These are phyloP conservation scores for Aramus guarauna DNA, from an alignment of 2,113 vertebrate genomes.

Conservation along the genomic window DNA sequence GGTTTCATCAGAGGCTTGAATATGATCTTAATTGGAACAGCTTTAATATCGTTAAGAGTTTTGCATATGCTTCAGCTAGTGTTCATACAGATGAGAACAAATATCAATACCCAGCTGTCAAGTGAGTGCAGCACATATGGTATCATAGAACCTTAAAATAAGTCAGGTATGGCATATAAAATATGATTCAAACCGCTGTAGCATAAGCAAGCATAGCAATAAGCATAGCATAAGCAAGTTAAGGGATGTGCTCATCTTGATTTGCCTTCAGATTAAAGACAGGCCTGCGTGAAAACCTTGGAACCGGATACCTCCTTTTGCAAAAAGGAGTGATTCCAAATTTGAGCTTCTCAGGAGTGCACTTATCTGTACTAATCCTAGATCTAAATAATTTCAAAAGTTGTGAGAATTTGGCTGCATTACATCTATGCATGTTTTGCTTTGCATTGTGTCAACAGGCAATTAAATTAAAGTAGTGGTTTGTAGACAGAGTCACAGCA, in stretches of 20 bases:
- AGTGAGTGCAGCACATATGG: conserved; percentile 60
- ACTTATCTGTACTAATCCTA: not conserved
- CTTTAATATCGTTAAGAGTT: conserved; percentile 70
- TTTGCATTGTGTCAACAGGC: not conserved
- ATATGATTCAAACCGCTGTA: conserved; percentile 30
- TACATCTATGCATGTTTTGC: not conserved
- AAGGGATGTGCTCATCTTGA: conserved; percentile 48
- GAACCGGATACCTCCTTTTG: not conserved
- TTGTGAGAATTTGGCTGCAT: not conserved
- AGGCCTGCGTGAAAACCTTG: not conserved
- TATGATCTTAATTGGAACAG: conserved; percentile 65
- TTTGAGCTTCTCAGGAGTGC: not conserved
- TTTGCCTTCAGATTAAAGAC: conserved; percentile 5
- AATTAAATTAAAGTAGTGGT: not conserved
- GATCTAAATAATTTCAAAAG: not conserved
- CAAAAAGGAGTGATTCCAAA: not conserved
- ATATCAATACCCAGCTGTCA: conserved; percentile 73
- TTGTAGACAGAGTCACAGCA: not conserved
- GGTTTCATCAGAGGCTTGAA: conserved; percentile 55
- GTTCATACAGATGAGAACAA: conserved; percentile 69
- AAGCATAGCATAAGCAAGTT: not conserved
- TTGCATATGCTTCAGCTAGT: conserved; percentile 70
- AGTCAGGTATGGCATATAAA: conserved; percentile 55
- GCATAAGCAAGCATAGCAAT: too few species aligned
- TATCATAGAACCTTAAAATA: conserved; percentile 65